phyloP scores from a whole-genome alignment of 2,797 vertebrate genomes.

The Catamblyrhynchus diadema region DNA sequence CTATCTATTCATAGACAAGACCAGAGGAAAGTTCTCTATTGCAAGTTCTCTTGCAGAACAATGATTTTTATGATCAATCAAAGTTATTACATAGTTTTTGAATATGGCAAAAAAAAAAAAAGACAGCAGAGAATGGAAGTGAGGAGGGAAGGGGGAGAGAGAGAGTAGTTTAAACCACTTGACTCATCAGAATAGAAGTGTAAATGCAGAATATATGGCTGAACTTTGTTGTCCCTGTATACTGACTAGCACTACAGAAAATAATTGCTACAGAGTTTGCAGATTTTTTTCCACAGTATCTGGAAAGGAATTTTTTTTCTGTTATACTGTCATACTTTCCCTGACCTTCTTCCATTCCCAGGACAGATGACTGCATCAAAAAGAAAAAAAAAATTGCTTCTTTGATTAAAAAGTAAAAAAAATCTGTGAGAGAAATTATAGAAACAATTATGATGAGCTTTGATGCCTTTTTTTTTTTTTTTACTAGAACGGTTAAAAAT shows the following conservation, averaged over 20 bases:
- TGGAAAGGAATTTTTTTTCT: not conserved
- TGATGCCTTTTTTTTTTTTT: not conserved
- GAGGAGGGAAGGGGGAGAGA: not conserved
- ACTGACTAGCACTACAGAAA: not conserved
- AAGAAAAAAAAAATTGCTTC: not conserved
- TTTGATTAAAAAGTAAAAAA: not conserved
- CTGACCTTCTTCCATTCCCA: not conserved
- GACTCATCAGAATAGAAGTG: not conserved
- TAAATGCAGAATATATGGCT: not conserved
- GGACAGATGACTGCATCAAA: not conserved
- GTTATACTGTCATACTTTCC: not conserved
- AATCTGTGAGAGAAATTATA: not conserved
- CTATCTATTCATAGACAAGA: not conserved
- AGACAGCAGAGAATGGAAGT: not conserved
- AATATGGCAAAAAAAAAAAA: not conserved
- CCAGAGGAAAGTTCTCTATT: not conserved
- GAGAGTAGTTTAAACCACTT: not conserved
- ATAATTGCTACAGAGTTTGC: not conserved
- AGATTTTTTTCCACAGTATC: not conserved
- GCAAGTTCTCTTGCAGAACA: not conserved
- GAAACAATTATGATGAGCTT: not conserved
- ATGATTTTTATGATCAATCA: not conserved
- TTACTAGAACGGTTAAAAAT: not conserved
- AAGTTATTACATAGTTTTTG: not conserved
- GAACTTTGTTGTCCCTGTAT: not conserved